Evolutionary conservation across 2,113 vertebrate species (phyloP), one percentile per base, ranked within the genome.

Genomic region (Hoplias malabaricus): DNA sequence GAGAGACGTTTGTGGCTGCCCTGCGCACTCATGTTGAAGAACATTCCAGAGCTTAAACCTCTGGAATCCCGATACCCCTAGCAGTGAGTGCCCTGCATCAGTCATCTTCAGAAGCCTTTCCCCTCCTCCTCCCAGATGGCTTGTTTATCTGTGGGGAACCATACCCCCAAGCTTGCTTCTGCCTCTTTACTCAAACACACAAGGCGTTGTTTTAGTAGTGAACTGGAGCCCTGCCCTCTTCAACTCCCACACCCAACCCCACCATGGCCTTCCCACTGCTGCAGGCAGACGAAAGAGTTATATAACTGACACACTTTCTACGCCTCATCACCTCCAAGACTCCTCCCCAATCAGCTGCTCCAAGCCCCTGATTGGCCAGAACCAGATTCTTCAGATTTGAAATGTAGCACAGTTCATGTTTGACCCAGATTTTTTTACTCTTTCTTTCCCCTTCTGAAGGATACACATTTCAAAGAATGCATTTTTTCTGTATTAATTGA

Each of bases 251-350:
- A 25, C 27, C 61, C 40, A 29, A n/a, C 14, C 1, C 13, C 50
- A 6, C 31, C 21, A 19, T 9, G 31, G 42, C 50, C 72, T 77
- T 79, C 63, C 23, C 50, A 3, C 33, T 23, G 14, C 75, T 69
- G 71, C 38, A 23, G 43, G 71, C 38, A 23, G 36, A 69, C 63
- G 21, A 62, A 80, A 43, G 2, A 69, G 85, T 92, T 93, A 89
- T 91, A 89, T 91, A 92, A 93, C 86, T 80, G 86, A 88, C 90
- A 90, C 84, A 87, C 62, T 89, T 91, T 75, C 23, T 10, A 63
- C 48, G 40, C 66, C 50, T 54, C 43, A 54, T 43, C 43, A 38
- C 43, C 48, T 56, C 23, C 21, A 14, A n/a, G 21, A 77, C 88
- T 80, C 62, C 82, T 75, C 79, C 36, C 66, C 71, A 59, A 83